These are phyloP conservation scores for Mongoloraphidia duomilia DNA, from an alignment of 2,888 invertebrate genomes.

Conservation along the genomic window DNA sequence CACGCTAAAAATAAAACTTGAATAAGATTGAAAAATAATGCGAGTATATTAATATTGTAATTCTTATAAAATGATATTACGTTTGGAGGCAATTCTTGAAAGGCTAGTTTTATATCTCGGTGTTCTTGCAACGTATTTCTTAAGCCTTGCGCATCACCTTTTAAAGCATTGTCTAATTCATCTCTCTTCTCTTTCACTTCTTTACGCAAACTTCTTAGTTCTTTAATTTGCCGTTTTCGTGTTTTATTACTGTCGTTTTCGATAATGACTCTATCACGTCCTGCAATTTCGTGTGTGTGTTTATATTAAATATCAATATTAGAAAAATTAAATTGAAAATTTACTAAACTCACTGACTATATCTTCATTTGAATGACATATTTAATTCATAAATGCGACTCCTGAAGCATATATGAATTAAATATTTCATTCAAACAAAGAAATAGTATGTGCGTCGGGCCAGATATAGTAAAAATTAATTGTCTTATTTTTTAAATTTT, in stretches of 20 bases:
- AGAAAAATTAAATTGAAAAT: too few relatives aligned
- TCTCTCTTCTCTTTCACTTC: conserved; percentile 39
- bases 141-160: conserved; percentile 44
- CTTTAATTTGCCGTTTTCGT: conserved; percentile 38
- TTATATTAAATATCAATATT: too few relatives aligned
- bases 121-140: conserved; percentile 42
- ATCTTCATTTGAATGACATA: too few relatives aligned
- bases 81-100: conserved; percentile 28
- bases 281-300: conserved; percentile 23
- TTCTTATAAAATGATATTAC: conserved; percentile 18
- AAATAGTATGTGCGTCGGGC: too few relatives aligned
- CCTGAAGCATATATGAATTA: too few relatives aligned
- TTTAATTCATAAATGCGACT: too few relatives aligned
- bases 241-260: conserved; percentile 35
- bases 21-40: neutral
- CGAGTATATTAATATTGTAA: neutral
- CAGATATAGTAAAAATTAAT: too few relatives aligned
- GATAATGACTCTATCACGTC: conserved; percentile 45
- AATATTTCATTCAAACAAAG: too few relatives aligned
- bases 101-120: conserved; percentile 40
- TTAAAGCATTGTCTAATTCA: conserved; percentile 40
- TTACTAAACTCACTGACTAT: too few relatives aligned
- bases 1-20: conserved; percentile 32
- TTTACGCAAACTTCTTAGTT: conserved; percentile 38
- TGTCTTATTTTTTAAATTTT: too few relatives aligned